Conservation (phyloP, 2,113 vertebrate genomes). For the Albula glossodonta region DNA sequence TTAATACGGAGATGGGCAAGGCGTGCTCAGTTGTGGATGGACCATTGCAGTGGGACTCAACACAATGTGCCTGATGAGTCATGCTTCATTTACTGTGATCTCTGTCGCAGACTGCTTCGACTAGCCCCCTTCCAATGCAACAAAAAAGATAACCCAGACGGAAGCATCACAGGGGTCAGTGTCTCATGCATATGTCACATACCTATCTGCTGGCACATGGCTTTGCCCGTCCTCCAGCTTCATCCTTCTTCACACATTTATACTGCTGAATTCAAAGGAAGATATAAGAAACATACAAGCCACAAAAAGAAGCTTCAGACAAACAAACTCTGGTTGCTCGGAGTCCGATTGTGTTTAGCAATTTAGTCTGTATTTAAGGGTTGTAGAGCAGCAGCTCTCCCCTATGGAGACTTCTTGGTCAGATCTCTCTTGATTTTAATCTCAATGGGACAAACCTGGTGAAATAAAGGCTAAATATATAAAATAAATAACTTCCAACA, state of each 20-base stretch:
- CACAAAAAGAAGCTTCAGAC: no score
- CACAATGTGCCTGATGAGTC: background rate
- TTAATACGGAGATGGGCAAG: background rate
- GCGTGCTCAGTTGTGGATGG: background rate
- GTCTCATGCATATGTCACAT: constrained; percentile 32
- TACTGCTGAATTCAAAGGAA: background rate
- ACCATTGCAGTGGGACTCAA: no score
- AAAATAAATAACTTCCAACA: no score
- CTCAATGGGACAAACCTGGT: no score
- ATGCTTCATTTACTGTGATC: background rate
- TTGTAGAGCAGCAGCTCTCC: no score
- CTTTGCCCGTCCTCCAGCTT: background rate
- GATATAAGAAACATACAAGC: background rate
- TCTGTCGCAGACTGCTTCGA: background rate
- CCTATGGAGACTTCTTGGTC: no score
- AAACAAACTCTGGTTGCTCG: no score
- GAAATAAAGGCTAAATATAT: no score
- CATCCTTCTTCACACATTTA: background rate
- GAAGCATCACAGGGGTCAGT: background rate
- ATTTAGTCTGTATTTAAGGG: no score
- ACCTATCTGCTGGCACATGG: background rate
- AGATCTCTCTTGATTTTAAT: no score
- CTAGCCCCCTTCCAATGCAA: background rate
- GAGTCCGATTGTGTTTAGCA: no score
- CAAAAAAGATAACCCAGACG: background rate